phyloP scores from a whole-genome alignment of 2,888 invertebrate species.

The Germaria angustata region DNA sequence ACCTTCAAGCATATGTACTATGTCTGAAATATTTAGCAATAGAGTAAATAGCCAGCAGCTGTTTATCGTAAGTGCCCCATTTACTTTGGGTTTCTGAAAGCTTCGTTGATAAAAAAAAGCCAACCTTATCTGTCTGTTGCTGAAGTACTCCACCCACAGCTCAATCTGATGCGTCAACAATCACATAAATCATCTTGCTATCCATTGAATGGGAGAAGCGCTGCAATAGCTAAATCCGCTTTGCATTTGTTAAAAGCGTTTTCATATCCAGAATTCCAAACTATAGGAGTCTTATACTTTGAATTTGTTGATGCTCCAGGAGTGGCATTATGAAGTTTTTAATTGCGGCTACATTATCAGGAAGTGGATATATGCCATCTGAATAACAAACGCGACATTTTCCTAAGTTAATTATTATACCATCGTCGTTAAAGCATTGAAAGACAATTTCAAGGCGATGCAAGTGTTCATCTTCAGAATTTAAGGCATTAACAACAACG shows the following conservation, averaged over 20 bases:
- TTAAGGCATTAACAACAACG: conserved; percentile 22
- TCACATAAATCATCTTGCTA: neutral
- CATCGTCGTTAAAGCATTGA: neutral
- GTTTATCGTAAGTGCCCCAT: neutral
- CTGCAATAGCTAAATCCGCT: neutral
- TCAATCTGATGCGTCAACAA: neutral
- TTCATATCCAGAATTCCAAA: neutral
- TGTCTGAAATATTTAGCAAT: neutral
- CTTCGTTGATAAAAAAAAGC: no score
- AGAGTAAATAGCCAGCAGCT: neutral
- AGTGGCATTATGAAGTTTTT: conserved; percentile 2
- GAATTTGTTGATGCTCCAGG: conserved; percentile 4
- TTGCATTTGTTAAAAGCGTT: conserved; percentile 1
- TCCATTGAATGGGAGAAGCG: neutral
- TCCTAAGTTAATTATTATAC: neutral
- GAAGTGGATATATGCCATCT: neutral
- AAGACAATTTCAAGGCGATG: neutral
- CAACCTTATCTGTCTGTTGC: neutral
- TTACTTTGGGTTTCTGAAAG: conserved; percentile 3
- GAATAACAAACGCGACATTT: neutral
- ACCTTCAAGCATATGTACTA: neutral
- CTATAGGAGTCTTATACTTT: conserved; percentile 19
- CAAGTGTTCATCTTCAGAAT: neutral
- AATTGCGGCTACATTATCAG: neutral
- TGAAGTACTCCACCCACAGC: no score